Conservation (phyloP, 2,113 vertebrate species). For the Rhinoptilus africanus region DNA sequence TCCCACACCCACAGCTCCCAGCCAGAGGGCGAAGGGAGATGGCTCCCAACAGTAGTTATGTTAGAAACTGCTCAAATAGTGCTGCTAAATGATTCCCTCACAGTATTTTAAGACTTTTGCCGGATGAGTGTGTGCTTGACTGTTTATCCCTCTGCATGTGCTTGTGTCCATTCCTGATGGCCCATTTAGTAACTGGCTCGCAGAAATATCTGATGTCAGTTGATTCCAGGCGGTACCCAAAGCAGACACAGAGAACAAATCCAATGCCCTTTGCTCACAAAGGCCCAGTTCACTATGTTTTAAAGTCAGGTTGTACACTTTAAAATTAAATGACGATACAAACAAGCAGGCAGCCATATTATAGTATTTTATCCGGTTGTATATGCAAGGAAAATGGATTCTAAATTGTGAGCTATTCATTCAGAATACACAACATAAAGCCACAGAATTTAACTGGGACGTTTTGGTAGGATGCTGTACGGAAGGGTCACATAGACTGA, state of each 20-base stretch:
- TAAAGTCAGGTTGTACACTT: not conserved
- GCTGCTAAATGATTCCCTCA: not conserved
- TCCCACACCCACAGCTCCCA: constrained; percentile 45
- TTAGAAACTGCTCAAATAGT: not conserved
- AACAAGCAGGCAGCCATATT: not conserved
- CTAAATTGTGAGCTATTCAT: not conserved
- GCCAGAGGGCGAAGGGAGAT: not conserved
- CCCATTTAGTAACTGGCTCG: not conserved
- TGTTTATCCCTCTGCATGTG: not conserved
- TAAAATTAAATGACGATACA: not conserved
- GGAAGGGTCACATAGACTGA: constrained; percentile 49
- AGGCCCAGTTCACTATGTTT: not conserved
- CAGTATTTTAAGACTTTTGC: not conserved
- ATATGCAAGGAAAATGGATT: not conserved
- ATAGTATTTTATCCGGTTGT: not conserved
- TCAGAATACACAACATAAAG: not conserved
- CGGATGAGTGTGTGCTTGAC: not conserved
- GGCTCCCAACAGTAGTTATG: not conserved
- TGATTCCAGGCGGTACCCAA: not conserved
- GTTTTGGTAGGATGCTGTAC: not conserved
- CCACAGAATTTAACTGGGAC: not conserved
- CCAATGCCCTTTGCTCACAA: not conserved
- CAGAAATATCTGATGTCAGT: not conserved
- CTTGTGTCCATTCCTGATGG: not conserved
- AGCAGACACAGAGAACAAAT: not conserved